A percentile compares a stretch with the other conserved stretches of the same genome.
Evolutionary conservation across 1,140 invertebrate genomes (phyloP).

Genomic region (Bemisia tabaci): DNA sequence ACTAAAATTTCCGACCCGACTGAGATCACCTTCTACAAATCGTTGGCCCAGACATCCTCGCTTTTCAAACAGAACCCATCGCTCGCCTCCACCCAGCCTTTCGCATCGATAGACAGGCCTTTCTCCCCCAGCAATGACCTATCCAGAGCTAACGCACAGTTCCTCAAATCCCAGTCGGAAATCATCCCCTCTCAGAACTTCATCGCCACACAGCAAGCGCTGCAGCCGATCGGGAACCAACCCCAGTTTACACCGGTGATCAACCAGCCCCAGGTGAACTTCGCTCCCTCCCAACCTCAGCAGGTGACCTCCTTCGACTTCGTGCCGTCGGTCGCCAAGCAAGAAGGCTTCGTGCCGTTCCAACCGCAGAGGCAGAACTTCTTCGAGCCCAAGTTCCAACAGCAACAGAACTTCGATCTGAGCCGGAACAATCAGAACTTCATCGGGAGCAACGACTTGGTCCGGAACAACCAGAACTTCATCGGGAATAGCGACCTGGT

Average conservation of each 20-base stretch:
- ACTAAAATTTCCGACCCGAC: conserved; percentile 19
- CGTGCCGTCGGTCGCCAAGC: background rate
- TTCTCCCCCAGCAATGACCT: background rate
- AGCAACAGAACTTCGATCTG: background rate
- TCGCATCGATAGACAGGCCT: background rate
- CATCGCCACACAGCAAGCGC: too few relatives aligned
- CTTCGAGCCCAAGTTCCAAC: background rate
- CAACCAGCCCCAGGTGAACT: background rate
- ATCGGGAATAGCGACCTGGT: conserved; percentile 12
- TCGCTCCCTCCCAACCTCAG: background rate
- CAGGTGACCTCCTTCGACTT: background rate
- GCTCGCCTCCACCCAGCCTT: background rate
- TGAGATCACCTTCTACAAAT: conserved; percentile 11
- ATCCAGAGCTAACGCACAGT: background rate
- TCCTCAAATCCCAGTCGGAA: background rate
- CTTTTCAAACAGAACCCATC: conserved; percentile 25
- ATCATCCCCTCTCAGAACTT: background rate
- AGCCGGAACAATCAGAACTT: background rate
- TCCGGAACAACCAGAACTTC: background rate
- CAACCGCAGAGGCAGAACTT: background rate
- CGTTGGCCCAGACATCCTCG: conserved; percentile 21
- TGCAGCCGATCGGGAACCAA: too few relatives aligned
- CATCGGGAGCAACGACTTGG: background rate
- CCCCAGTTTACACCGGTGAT: background rate
- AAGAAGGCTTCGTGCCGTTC: too few relatives aligned